Evolutionary conservation across 2,888 invertebrate genomes (phyloP).

Genomic region (Polia nebulosa): DNA sequence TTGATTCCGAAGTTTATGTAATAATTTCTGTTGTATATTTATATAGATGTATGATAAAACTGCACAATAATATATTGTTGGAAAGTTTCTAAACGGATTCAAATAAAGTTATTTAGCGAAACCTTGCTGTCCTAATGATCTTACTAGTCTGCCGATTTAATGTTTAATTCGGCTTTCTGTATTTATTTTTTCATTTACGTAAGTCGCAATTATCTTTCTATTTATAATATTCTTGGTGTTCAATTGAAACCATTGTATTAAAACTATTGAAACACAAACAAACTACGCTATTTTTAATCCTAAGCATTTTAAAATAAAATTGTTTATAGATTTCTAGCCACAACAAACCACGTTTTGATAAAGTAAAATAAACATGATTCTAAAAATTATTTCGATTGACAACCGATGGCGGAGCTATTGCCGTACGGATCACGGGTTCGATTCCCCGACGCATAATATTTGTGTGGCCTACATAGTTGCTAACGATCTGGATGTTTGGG

Average conservation of each 20-base stretch:
- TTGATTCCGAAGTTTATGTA: neutral
- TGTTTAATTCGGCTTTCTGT: too few relatives aligned
- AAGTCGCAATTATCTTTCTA: too few relatives aligned
- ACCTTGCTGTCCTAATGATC: too few relatives aligned
- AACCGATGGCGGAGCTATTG: slow-evolving; percentile 16
- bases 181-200: too few relatives aligned
- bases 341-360: slow-evolving; percentile 26
- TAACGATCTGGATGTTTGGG: slow-evolving; percentile 23
- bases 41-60: too few relatives aligned
- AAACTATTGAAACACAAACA: slow-evolving; percentile 24
- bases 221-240: too few relatives aligned
- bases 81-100: too few relatives aligned
- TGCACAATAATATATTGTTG: too few relatives aligned
- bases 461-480: slow-evolving; percentile 25
- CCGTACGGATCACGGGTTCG: neutral
- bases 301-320: slow-evolving; percentile 22
- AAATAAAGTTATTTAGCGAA: too few relatives aligned
- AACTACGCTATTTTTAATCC: slow-evolving; percentile 27
- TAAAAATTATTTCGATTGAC: slow-evolving; percentile 38
- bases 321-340: slow-evolving; percentile 31
- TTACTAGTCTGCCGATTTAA: too few relatives aligned
- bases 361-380: slow-evolving; percentile 32
- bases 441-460: slow-evolving; percentile 21
- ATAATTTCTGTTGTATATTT: too few relatives aligned
- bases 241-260: too few relatives aligned